A percentile compares a stretch with the other conserved stretches of the same genome.
phyloP scores from a whole-genome alignment of 2,113 vertebrate species.

The Physeter macrocephalus region DNA sequence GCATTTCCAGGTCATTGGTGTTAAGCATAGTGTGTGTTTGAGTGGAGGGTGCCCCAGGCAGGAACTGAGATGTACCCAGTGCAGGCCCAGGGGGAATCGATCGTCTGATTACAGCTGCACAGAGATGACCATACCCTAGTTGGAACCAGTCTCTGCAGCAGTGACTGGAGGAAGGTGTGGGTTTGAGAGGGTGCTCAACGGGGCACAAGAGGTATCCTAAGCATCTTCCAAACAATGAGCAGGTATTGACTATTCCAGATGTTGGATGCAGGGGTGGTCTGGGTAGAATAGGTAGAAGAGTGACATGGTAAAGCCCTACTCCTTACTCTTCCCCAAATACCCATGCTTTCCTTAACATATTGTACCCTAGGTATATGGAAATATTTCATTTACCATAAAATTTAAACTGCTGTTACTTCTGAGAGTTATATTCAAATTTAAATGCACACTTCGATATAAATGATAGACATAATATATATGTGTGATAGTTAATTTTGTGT shows the following conservation, averaged over 20 bases:
- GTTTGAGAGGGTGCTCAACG: neutral
- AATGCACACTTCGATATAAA: constrained; percentile 1
- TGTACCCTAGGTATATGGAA: neutral
- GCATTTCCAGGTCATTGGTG: neutral
- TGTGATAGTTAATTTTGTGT: neutral
- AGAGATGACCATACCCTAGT: neutral
- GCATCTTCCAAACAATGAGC: neutral
- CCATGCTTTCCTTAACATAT: neutral
- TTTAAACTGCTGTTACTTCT: neutral
- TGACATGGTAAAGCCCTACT: neutral
- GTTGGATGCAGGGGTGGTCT: neutral
- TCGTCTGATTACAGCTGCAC: neutral
- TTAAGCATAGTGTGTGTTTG: neutral
- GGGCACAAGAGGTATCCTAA: no score
- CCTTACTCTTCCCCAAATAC: neutral
- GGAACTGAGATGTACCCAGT: neutral
- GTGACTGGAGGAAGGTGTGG: neutral
- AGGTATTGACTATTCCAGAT: neutral
- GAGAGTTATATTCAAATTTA: constrained; percentile 1
- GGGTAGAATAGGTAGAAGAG: neutral
- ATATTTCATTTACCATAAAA: neutral
- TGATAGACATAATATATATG: neutral
- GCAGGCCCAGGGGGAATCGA: neutral
- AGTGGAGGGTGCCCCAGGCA: neutral
- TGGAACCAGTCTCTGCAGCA: neutral